Percentiles rank a stretch among this genome's conserved stretches.
phyloP scores from a whole-genome alignment of 1,140 invertebrate species.

The Bathynomus jamesi region DNA sequence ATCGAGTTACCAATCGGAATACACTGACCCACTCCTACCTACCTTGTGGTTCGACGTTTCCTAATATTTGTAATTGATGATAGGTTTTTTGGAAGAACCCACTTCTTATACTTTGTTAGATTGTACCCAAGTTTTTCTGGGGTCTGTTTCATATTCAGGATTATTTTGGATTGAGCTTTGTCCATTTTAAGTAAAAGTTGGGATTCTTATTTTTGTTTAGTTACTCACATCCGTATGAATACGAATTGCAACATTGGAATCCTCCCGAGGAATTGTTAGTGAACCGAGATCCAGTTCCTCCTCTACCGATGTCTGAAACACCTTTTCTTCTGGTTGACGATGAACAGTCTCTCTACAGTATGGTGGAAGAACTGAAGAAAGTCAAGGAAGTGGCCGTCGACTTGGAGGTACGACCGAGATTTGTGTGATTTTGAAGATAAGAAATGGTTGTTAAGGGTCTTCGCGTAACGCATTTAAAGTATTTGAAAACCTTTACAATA shows the following conservation, averaged over 20 bases:
- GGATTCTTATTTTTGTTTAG: constrained; percentile 48
- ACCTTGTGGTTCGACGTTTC: no score
- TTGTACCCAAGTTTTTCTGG: no score
- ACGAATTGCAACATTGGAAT: constrained; percentile 60
- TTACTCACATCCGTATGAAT: constrained; percentile 81
- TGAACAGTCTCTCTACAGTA: constrained; percentile 53
- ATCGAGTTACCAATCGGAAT: no score
- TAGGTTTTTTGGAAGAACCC: no score
- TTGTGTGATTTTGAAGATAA: not conserved
- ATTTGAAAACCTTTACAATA: no score
- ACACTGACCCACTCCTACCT: no score
- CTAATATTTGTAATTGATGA: no score
- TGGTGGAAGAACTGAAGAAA: constrained; percentile 58
- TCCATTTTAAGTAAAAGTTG: no score
- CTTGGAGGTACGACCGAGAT: constrained; percentile 55
- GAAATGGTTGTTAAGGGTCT: not conserved
- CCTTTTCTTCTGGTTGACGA: constrained; percentile 52
- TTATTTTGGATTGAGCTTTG: not conserved
- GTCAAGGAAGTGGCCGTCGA: constrained; percentile 73
- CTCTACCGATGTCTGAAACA: constrained; percentile 31
- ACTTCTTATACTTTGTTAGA: no score
- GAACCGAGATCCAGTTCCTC: constrained; percentile 34
- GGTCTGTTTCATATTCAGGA: no score
- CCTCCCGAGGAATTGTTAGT: constrained; percentile 20
- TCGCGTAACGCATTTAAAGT: not conserved